phyloP scores from a whole-genome alignment of 2,888 invertebrate species.

The Idaea aversata region DNA sequence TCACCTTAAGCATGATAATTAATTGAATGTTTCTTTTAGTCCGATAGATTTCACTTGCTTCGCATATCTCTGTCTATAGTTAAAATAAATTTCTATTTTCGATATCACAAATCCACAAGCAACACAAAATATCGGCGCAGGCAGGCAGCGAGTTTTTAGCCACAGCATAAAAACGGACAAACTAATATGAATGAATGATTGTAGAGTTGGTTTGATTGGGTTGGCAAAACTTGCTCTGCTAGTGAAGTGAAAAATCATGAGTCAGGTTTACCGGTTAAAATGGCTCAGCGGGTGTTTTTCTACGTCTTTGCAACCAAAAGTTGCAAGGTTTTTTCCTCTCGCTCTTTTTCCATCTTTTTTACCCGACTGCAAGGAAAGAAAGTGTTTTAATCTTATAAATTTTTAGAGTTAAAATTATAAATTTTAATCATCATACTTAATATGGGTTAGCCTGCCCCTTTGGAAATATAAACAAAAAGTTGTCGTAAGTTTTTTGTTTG shows the following conservation, averaged over 20 bases:
- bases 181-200: neutral
- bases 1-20: slow-evolving; percentile 31
- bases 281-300: too few species aligned
- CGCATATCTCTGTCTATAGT: slow-evolving; percentile 14
- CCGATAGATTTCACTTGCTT: slow-evolving; percentile 12
- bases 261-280: neutral
- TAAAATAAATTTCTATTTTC: slow-evolving; percentile 13
- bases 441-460: too few species aligned
- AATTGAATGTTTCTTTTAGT: slow-evolving; percentile 20
- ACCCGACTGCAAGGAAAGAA: too few species aligned
- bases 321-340: too few species aligned
- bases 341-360: too few species aligned
- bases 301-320: too few species aligned
- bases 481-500: neutral
- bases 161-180: neutral
- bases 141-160: neutral
- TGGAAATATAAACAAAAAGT: neutral
- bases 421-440: too few species aligned
- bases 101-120: slow-evolving; percentile 11
- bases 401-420: too few species aligned
- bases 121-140: neutral
- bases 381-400: too few species aligned
- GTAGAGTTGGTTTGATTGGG: neutral
- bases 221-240: neutral
- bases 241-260: neutral